Base-by-base conservation (phyloP, 2,113 vertebrate species). In the Labeo catla region DNA sequence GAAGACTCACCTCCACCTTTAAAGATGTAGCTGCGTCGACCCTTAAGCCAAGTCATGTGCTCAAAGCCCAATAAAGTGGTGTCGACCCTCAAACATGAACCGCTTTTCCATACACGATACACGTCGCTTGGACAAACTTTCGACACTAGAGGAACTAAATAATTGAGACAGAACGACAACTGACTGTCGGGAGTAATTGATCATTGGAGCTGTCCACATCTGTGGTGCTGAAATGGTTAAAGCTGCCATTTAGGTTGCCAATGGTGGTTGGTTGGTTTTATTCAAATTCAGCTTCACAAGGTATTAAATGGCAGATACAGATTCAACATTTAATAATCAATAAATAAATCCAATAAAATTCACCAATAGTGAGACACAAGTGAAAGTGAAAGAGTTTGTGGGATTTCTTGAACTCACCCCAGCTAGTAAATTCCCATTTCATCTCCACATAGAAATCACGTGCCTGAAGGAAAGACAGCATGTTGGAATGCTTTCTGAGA, bases 361-460 rank as follows among this genome's bases (percentile, higher is more conserved):
- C 6, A 8, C 72, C 10, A 23, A 63, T 6, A 74, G 9, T 45
- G 11, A n/a, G 21, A n/a, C 7, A 85, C 34, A 45, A 23, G 45
- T 45, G 21, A 39, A 72, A 45, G 36, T 4, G 2, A 52, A 50
- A 16, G 61, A 54, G 57, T 47, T 59, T 73, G 8, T 39, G 12
- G 59, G 74, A 70, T n/a, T 4, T 43, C 13, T 34, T 66, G 61
- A 0, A 88, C 96, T 97, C 93, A 98, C 98, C 98, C 98, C 98
- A 99, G 91, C 98, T 98, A 45, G 97, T 98, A 91, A 99, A 99
- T 90, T 98, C 98, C 98, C 98, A 98, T 87, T 99, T 99, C 98
- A 99, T 98, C 91, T 98, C 98, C 93, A 99, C 97, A 8, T 98
- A 99, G 94, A 99, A 99, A 91, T 98, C 97, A 0, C 93, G 95